A percentile compares a stretch with the other conserved stretches of the same genome.
Conservation (phyloP, 2,888 invertebrate species). For the Schrankia costaestrigalis region DNA sequence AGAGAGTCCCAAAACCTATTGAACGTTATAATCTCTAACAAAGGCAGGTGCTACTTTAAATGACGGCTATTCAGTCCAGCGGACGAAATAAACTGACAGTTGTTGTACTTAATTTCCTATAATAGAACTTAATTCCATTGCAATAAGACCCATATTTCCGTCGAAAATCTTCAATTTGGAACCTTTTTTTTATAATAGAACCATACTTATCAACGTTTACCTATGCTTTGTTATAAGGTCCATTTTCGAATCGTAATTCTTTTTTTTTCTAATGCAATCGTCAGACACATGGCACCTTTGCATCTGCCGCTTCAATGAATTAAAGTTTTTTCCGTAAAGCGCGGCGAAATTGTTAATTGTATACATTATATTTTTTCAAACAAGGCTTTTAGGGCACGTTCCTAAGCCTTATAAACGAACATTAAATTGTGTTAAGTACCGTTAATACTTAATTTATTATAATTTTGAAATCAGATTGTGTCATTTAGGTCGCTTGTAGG, state of each 20-base stretch:
- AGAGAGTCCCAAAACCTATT: slow-evolving; percentile 21
- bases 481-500: too few species aligned
- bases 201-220: slow-evolving; percentile 26
- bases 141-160: slow-evolving; percentile 20
- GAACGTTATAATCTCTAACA: slow-evolving; percentile 43
- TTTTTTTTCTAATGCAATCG: slow-evolving; percentile 38
- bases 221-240: slow-evolving; percentile 23
- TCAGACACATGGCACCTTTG: slow-evolving; percentile 37
- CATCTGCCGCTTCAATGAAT: slow-evolving; percentile 42
- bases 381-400: too few species aligned
- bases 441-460: too few species aligned
- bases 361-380: background rate
- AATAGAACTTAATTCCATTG: slow-evolving; percentile 14
- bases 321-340: slow-evolving; percentile 15
- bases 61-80: slow-evolving; percentile 39
- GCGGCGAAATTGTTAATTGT: too few species aligned
- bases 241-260: slow-evolving; percentile 19
- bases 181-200: slow-evolving; percentile 15
- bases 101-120: slow-evolving; percentile 5
- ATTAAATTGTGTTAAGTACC: too few species aligned
- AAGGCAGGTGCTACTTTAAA: slow-evolving; percentile 62
- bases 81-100: slow-evolving; percentile 32
- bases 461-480: too few species aligned
- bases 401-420: too few species aligned
- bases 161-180: slow-evolving; percentile 9